A percentile compares a stretch with the other conserved stretches of the same genome.
Evolutionary conservation across 2,113 vertebrate species (phyloP).

Genomic region (Mesocricetus auratus): DNA sequence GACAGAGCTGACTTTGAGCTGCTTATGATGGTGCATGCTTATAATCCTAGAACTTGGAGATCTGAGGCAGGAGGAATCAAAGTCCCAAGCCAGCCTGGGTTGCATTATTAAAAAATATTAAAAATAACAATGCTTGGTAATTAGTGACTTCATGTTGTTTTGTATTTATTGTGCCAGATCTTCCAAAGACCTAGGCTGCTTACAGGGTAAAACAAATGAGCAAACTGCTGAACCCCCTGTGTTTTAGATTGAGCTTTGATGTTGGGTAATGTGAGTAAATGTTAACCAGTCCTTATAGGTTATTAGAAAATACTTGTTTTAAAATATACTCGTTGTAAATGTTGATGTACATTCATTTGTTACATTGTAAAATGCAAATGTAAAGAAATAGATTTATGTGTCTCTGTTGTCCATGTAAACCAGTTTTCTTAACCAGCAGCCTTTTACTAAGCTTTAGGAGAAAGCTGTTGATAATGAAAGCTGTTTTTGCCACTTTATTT

Average conservation of each 20-base stretch:
- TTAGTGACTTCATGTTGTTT: constrained; percentile 13
- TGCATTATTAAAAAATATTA: not conserved
- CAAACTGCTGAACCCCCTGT: not conserved
- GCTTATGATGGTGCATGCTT: not conserved
- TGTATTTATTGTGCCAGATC: not conserved
- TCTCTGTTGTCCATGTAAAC: not conserved
- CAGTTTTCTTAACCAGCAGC: not conserved
- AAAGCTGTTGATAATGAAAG: not conserved
- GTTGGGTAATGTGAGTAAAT: not conserved
- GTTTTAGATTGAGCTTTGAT: constrained; percentile 11
- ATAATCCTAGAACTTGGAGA: not conserved
- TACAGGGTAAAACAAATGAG: not conserved
- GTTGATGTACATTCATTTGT: not conserved
- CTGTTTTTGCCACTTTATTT: not conserved
- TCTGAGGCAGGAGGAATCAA: not conserved
- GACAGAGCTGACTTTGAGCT: not conserved
- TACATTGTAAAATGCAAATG: not conserved
- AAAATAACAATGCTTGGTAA: not conserved
- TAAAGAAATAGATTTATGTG: not conserved
- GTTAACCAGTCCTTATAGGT: not conserved
- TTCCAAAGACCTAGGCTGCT: not conserved
- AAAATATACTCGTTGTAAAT: not conserved
- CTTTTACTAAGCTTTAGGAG: not conserved
- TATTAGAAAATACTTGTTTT: constrained; percentile 22
- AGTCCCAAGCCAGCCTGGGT: not conserved